Evolutionary conservation across 2,888 invertebrate species (phyloP).

Genomic region (Protonemura montana): DNA sequence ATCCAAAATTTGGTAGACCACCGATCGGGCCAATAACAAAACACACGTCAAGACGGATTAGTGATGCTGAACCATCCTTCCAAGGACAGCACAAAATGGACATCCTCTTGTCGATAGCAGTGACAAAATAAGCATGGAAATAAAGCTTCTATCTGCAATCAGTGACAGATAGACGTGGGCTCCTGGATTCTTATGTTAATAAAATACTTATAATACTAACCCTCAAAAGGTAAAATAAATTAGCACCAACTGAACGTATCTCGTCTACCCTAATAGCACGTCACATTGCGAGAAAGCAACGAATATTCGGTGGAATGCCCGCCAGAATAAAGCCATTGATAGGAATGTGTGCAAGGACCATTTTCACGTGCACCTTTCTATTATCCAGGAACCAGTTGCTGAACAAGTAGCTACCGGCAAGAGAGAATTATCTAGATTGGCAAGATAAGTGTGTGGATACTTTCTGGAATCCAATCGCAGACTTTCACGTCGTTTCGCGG

Average conservation of each 20-base stretch:
- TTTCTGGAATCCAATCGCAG: background rate
- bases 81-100: constrained; percentile 9
- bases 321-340: background rate
- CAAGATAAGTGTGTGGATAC: background rate
- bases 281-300: constrained; percentile 7
- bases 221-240: background rate
- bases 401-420: constrained; percentile 5
- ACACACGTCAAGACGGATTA: background rate
- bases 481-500: background rate
- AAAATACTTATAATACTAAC: constrained; percentile 12
- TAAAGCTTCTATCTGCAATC: background rate
- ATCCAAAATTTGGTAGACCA: background rate
- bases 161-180: background rate
- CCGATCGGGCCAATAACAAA: background rate
- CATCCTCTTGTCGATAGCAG: constrained; percentile 12
- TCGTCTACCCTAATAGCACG: background rate
- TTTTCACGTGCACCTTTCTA: background rate
- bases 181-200: constrained; percentile 7
- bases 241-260: background rate
- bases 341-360: background rate
- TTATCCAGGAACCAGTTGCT: background rate
- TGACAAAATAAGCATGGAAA: background rate
- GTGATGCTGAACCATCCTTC: background rate
- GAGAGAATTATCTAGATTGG: background rate
- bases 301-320: background rate